phyloP scores from a whole-genome alignment of 2,113 vertebrate genomes.

The Aleadryas rufinucha region DNA sequence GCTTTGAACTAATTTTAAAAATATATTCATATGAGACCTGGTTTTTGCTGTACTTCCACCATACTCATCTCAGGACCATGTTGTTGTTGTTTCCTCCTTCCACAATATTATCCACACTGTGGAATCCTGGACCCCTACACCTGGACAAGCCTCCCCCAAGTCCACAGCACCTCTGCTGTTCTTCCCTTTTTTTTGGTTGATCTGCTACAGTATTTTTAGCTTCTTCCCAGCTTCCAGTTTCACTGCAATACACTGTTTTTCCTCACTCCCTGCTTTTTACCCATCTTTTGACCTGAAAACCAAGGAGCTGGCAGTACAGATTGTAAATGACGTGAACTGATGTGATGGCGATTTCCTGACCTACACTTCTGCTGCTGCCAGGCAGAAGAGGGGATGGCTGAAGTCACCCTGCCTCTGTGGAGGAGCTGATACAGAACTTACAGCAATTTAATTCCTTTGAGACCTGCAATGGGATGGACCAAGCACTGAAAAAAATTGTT shows the following conservation, averaged over 20 bases:
- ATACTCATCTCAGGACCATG: background rate
- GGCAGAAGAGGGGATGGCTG: background rate
- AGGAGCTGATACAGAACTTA: background rate
- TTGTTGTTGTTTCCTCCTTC: background rate
- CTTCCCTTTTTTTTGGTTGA: background rate
- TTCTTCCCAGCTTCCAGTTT: background rate
- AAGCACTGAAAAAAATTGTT: background rate
- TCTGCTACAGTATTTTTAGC: background rate
- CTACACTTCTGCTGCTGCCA: background rate
- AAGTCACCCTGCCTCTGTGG: background rate
- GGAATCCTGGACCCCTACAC: rapidly evolving
- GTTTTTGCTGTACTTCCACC: background rate
- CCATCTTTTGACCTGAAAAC: background rate
- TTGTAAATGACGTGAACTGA: background rate
- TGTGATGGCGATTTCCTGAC: background rate
- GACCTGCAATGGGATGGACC: background rate
- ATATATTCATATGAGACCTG: background rate
- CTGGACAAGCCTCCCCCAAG: background rate
- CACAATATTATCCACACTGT: rapidly evolving
- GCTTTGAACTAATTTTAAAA: background rate
- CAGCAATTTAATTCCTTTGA: background rate
- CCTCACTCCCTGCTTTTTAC: background rate
- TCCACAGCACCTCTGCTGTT: background rate
- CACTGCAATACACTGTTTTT: background rate
- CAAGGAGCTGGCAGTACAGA: background rate